Evolutionary conservation across 2,797 vertebrate species (phyloP).

Genomic region (Manis pentadactyla): DNA sequence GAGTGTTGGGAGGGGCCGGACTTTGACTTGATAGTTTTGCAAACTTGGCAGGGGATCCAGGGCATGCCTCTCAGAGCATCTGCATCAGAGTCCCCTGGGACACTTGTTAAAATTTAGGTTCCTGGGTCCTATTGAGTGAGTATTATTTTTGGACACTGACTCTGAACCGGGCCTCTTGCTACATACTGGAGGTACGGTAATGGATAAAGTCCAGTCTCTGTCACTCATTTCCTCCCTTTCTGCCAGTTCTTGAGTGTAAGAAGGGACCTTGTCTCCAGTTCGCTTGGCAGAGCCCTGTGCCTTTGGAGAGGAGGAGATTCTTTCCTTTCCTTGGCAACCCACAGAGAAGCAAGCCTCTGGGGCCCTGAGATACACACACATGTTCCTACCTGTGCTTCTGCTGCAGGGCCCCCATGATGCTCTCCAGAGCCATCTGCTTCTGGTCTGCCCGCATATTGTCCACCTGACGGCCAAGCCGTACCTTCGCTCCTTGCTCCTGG

Average conservation of each 20-base stretch:
- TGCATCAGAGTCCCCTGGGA: background rate
- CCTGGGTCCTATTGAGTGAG: background rate
- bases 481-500: conserved; percentile 73
- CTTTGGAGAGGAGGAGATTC: background rate
- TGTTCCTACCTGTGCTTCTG: conserved; percentile 82
- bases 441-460: conserved; percentile 79
- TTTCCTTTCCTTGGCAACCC: background rate
- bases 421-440: conserved; percentile 81
- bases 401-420: conserved; percentile 83
- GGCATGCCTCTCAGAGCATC: conserved; percentile 51
- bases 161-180: background rate
- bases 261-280: background rate
- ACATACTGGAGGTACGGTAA: background rate
- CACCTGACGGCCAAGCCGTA: conserved; percentile 81
- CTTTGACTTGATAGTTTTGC: conserved; percentile 55
- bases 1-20: background rate
- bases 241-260: background rate
- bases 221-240: background rate
- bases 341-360: background rate
- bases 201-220: background rate
- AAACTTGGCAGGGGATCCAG: conserved; percentile 72
- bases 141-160: background rate
- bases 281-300: background rate
- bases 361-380: background rate
- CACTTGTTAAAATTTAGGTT: background rate